These are phyloP conservation scores for Troilus luridus DNA, from an alignment of 2,888 invertebrate genomes.

Conservation along the genomic window DNA sequence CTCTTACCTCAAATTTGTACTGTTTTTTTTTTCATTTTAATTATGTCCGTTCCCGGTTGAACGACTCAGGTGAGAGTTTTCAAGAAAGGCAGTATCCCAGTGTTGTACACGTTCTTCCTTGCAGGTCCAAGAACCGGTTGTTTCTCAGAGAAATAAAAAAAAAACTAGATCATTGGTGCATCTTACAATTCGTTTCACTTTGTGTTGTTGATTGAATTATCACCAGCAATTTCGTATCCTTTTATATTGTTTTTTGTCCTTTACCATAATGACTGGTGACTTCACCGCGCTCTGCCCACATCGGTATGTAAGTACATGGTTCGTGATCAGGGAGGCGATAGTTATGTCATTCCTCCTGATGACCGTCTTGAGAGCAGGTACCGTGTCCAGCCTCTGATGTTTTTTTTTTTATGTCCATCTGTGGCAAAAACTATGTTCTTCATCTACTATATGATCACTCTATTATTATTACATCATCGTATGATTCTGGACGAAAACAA, in stretches of 20 bases:
- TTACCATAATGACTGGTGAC: constrained; percentile 16
- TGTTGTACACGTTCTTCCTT: not conserved
- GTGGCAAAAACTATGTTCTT: not conserved
- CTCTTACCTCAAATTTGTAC: not conserved
- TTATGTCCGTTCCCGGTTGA: not conserved
- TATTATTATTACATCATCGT: not conserved
- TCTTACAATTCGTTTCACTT: not conserved
- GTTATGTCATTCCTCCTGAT: constrained; percentile 29
- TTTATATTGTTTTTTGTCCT: constrained; percentile 10
- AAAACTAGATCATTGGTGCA: not conserved
- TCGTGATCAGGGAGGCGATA: not conserved
- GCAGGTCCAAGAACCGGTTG: not conserved
- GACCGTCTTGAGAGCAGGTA: not conserved
- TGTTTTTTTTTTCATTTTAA: not conserved
- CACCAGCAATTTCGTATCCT: not conserved
- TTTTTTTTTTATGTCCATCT: not conserved
- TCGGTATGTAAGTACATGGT: constrained; percentile 29
- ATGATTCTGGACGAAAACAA: not conserved
- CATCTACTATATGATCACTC: not conserved
- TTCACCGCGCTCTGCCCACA: constrained; percentile 21
- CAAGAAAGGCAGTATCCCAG: not conserved
- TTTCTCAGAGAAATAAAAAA: not conserved
- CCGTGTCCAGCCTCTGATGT: not conserved
- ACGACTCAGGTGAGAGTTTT: not conserved
- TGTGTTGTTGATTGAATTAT: constrained; percentile 2